Evolutionary conservation across 2,113 vertebrate species (phyloP).

Genomic region (Podarcis muralis): DNA sequence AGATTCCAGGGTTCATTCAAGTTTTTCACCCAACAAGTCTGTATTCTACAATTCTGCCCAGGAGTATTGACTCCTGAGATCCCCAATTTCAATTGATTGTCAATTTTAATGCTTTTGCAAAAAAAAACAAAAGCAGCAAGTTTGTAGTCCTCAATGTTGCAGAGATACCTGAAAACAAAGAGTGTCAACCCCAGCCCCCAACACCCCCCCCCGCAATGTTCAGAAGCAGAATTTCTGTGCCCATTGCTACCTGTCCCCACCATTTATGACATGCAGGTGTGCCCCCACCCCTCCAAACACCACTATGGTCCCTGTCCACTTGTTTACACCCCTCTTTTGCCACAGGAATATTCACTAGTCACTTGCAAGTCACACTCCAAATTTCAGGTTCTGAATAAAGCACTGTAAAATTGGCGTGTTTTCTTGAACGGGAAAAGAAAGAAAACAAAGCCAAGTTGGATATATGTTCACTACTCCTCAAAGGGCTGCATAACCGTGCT

Average conservation of each 20-base stretch:
- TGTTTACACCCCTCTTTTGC: not conserved
- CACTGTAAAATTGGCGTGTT: not conserved
- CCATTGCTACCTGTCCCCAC: no score
- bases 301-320: no score
- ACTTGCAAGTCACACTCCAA: not conserved
- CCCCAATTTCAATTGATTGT: not conserved
- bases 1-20: not conserved
- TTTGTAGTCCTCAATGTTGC: not conserved
- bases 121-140: not conserved
- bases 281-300: not conserved
- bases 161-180: not conserved
- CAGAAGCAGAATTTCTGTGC: not conserved
- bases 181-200: rapidly evolving
- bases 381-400: not conserved
- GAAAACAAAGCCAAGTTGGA: not conserved
- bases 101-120: not conserved
- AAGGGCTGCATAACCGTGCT: not conserved
- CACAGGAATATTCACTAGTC: not conserved
- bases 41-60: not conserved
- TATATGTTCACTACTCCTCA: not conserved
- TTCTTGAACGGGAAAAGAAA: not conserved
- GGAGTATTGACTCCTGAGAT: not conserved
- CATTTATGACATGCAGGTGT: no score
- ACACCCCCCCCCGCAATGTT: not conserved
- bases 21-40: not conserved